phyloP scores from a whole-genome alignment of 1,140 invertebrate species.

The Bactericera cockerelli region DNA sequence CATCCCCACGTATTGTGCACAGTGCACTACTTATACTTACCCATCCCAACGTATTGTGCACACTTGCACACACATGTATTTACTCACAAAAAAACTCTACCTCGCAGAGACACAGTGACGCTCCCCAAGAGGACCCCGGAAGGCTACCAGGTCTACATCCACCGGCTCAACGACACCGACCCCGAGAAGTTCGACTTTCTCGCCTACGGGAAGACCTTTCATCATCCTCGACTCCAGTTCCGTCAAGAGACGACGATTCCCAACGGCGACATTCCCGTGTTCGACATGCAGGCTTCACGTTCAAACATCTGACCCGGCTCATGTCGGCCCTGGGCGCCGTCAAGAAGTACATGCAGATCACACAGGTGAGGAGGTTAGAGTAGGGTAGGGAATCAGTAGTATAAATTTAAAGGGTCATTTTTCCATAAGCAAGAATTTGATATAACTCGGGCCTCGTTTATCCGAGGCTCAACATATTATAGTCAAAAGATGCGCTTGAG shows the following conservation, averaged over 20 bases:
- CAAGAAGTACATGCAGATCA: constrained; percentile 24
- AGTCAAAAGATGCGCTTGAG: no score
- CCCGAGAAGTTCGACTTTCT: constrained; percentile 37
- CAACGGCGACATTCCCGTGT: constrained; percentile 23
- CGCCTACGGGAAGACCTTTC: constrained; percentile 23
- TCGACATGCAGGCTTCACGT: constrained; percentile 22
- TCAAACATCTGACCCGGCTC: constrained; percentile 21
- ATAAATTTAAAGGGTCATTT: no score
- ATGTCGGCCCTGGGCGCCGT: constrained; percentile 16
- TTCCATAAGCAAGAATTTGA: no score
- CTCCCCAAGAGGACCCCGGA: constrained; percentile 35
- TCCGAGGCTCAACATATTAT: no score
- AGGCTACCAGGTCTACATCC: constrained; percentile 41
- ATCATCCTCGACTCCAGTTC: constrained; percentile 21
- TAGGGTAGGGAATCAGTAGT: no score
- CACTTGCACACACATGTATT: no score
- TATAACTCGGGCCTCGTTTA: no score
- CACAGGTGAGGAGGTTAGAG: constrained; percentile 20
- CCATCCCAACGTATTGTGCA: no score
- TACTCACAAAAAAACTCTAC: no score
- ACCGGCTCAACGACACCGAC: constrained; percentile 38
- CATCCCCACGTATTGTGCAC: no score
- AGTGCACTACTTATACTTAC: no score
- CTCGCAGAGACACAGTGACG: constrained; percentile 21
- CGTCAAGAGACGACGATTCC: constrained; percentile 20